Evolutionary conservation across 23 tunicate species (phyloP), one percentile per base, ranked within the genome.

Genomic region (Corella eumyota): DNA sequence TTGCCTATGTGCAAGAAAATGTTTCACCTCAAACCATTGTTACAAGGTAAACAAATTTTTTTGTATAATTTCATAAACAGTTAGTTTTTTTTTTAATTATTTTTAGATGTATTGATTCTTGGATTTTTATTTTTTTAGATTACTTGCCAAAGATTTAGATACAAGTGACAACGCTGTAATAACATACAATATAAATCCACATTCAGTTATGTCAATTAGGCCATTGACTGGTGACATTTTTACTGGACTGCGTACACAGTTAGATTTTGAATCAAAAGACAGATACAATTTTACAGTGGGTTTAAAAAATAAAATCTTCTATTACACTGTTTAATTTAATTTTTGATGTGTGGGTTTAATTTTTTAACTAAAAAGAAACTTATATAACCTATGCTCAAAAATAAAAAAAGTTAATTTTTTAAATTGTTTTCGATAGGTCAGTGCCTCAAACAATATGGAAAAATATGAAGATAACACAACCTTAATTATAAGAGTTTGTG

Each of bases 171-270:
- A 84, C 50, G 72, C 73, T 24, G 30, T 74, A 4, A 31, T 70
- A 19, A 36, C 56, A 27, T 84, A 84, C 55, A 31, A 30, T 3
- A 53, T 76, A 21, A 7, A 24, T 34, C 77, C 77, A 2, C 78
- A 46, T 26, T 9, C 28, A 5, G 31, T 30, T 1, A 31, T 80
- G 36, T 36, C 52, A 20, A 35, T 66, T 25, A 67, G 73, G 6
- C 24, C 79, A 17, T 33, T 56, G 2, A 80, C 90, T 34, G 90
- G 90, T 32, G 90, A 80, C 17, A 34, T 80, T 3, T 71, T 30
- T 19, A 45, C 68, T 27, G 72, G 73, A 28, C 66, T 29, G 0
- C 28, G 45, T 21, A 58, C 73, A 28, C 30, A 34, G 4, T 44
- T 84, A 7, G 78, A 84, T 63, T 84, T 58, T 52, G 94, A 84